Percentiles rank a stretch among this genome's conserved stretches.
phyloP scores from a whole-genome alignment of 2,888 invertebrate genomes.

The Microctonus brassicae region DNA sequence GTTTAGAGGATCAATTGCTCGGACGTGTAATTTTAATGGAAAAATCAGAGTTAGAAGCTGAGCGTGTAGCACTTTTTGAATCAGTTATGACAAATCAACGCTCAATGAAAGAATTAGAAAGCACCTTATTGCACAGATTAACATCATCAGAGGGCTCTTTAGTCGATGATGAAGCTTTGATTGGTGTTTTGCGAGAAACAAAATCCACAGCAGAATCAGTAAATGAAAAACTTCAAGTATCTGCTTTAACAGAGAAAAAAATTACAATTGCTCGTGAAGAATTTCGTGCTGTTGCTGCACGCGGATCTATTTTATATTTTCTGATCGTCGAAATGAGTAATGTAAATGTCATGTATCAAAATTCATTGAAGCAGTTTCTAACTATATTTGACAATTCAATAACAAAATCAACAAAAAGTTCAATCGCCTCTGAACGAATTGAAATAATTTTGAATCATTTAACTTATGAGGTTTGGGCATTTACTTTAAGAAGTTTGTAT shows the following conservation, averaged over 20 bases:
- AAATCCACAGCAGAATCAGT: constrained; percentile 92
- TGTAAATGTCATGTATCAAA: constrained; percentile 97
- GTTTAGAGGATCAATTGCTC: constrained; percentile 93
- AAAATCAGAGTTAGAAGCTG: constrained; percentile 94
- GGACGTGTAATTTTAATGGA: constrained; percentile 96
- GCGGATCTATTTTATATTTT: constrained; percentile 95
- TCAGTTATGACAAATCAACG: constrained; percentile 97
- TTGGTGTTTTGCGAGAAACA: constrained; percentile 88
- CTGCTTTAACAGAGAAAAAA: constrained; percentile 94
- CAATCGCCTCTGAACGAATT: constrained; percentile 87
- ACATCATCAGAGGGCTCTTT: constrained; percentile 94
- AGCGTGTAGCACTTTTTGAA: constrained; percentile 92
- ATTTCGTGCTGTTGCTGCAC: constrained; percentile 93
- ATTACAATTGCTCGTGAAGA: constrained; percentile 95
- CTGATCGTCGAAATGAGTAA: constrained; percentile 97
- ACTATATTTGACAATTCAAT: constrained; percentile 95
- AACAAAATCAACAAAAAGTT: constrained; percentile 88
- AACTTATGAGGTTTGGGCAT: constrained; percentile 93
- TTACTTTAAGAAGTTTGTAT: constrained; percentile 92
- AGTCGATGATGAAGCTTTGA: constrained; percentile 95
- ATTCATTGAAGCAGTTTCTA: constrained; percentile 93
- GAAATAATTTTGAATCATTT: constrained; percentile 89
- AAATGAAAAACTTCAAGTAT: constrained; percentile 91
- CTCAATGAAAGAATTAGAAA: constrained; percentile 95
- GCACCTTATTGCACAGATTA: constrained; percentile 89